Base-by-base conservation (phyloP, 2,888 invertebrate genomes). In the Unio delphinus region DNA sequence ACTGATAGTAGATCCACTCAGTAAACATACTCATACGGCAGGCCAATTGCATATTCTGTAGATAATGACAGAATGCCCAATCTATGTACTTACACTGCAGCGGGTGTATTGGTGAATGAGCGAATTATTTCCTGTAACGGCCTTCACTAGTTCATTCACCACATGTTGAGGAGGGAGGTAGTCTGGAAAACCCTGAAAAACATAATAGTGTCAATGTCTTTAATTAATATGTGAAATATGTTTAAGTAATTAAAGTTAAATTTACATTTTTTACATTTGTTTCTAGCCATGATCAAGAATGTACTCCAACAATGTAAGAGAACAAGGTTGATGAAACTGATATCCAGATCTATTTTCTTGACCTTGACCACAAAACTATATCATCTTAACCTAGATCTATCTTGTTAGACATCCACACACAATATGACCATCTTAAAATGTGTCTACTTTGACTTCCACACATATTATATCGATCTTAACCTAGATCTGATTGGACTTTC, bases 51-150 rank as follows among this genome's bases (percentile, higher is more conserved):
- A 28, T 55, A 20, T 11, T 23, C 18, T 3, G 45, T 26, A 63
- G n/a, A 30, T 55, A 23, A 3, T 63, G 4, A 26, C 18, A 28
- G 55, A 2, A 26, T 28, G 26, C 56, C 28, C 28, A 8, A 17
- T n/a, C n/a, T n/a, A 72, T 69, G 64, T 74, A 93, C 94, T 93
- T 92, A 98, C 97, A 93, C 94, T 97, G 86, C 96, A 96, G 87
- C 98, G 92, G 0, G 98, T 97, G 84, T 99, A 99, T 88, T 99
- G 98, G 89, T 98, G 95, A 56, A 96, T 87, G 15, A 95, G 90
- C 28, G 93, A 93, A 91, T 96, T 95, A 0, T 93, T 92, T 0
- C 82, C 78, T 5, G 65, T 57, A 0, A 94, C 92, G 28, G 94
- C 93, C 23, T 94, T 92, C 0, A 93, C 92, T 69, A 98, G 91